Base-by-base conservation (phyloP, 2,113 vertebrate genomes). In the Myanophis thanlyinensis region DNA sequence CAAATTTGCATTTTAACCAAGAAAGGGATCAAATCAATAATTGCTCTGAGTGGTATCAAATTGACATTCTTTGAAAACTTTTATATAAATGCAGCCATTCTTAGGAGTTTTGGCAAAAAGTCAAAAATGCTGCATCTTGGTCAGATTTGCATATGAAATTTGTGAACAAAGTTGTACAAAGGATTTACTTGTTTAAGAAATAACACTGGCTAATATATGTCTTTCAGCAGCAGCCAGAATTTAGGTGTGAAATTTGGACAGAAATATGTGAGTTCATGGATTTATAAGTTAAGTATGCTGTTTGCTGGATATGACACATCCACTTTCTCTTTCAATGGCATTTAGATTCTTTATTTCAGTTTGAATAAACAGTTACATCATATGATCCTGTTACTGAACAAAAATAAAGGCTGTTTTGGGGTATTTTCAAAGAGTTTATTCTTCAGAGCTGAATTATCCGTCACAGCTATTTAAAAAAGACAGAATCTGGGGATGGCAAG, bases 61-160 rank as follows among this genome's bases (percentile, higher is more conserved):
- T 25, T 13, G n/a, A 44, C 90, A 25, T 4, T 48, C 85, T 95
- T 27, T 59, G 89, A n/a, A 91, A 35, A 1, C 18, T 3, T 94
- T 8, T 92, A 49, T 80, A 86, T 87, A 89, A 93, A 80, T 20
- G 5, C 2, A 90, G 53, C 92, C 88, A 7, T 80, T 93, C 85
- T 89, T 93, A 94, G 40, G 25, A 51, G 62, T 13, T 59, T 87
- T 73, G 93, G 25, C 15, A 87, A 49, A 85, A 89, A 87, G 2
- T 92, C 46, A 94, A 87, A 59, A 89, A 93, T 91, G 87, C n/a
- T 89, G 4, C 44, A 25, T 89, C 40, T 59, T 80, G 51, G 35
- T 35, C 62, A n/a, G 51, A 59, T 89, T 62, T 92, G 46, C 87
- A 93, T 87, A 51, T 40, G 84, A 85, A 93, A 18, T 49, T 46